These are phyloP conservation scores for Psilopsiagon aymara DNA, from an alignment of 2,113 vertebrate species.

Conservation along the genomic window DNA sequence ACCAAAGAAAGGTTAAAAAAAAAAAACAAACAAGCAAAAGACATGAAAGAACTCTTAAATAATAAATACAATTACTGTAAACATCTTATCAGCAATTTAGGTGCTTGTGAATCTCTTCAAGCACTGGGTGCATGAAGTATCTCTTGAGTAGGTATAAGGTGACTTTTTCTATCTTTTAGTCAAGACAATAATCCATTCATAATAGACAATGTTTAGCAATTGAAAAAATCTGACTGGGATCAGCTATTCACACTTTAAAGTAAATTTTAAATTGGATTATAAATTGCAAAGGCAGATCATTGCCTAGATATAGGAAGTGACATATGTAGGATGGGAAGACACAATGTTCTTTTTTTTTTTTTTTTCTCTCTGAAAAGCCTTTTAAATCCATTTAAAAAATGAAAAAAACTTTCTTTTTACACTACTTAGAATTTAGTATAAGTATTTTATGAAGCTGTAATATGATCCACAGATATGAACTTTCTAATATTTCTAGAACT, in stretches of 20 bases:
- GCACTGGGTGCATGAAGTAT: background rate
- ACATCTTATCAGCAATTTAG: background rate
- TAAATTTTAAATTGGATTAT: background rate
- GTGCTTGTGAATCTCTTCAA: background rate
- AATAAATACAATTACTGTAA: background rate
- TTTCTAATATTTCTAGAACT: background rate
- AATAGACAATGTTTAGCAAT: background rate
- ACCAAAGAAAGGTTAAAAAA: background rate
- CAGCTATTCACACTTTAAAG: background rate
- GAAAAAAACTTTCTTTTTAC: background rate
- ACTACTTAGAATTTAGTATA: background rate
- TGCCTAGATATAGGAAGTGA: background rate
- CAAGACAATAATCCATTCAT: background rate
- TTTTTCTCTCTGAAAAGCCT: background rate
- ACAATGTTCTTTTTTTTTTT: background rate
- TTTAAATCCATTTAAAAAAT: background rate
- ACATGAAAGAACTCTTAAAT: background rate
- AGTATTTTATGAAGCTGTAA: background rate
- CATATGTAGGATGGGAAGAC: background rate
- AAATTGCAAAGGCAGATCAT: background rate
- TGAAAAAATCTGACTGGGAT: background rate
- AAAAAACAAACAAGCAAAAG: background rate
- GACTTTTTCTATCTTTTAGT: background rate
- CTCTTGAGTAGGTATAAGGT: background rate
- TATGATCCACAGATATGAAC: background rate